Evolutionary conservation across 1,140 invertebrate genomes (phyloP), one percentile per base, ranked within the genome.

Genomic region (Zaprionus ghesquierei): DNA sequence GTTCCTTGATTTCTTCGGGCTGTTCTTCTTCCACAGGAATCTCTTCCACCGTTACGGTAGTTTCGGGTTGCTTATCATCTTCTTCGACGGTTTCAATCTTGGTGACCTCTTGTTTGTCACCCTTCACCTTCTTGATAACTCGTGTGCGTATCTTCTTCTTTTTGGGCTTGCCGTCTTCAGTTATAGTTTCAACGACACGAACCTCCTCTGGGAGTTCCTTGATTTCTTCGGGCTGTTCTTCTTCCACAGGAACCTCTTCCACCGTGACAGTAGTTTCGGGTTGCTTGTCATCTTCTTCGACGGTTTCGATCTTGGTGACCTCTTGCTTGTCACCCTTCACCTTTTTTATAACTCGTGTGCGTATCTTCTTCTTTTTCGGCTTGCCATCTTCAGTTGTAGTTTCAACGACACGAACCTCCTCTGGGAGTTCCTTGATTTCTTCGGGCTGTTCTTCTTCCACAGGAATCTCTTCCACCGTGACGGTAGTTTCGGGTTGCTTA

Each of bases 41-140:
- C 44, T 82, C 79, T 69, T 90, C 79, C 0, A 80, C 25, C 22
- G 68, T 81, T 3, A 90, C 79, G 31, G 78, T 86, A 13, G 81
- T 92, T 60, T 91, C 75, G 29, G 91, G 84, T 51, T 81, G 44
- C 66, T 91, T 80, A 23, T 86, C 91, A 55, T 92, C 84, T 75
- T 93, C 90, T 81, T 92, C 90, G 13, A 92, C 77, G 2, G 91
- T 92, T 13, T 92, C 86, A 51, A 92, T 91, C 56, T 89, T 80
- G 13, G 79, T 92, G 15, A 90, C 76, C 70, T 90, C 79, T 79
- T 92, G 81, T 31, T 86, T 82, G 5, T 74, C 75, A 22, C 84
- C 90, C 23, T 80, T 89, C 33, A 85, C 78, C 66, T 84, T 92
- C 65, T 89, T 80, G 61, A 81, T 86, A 0, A 82, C 70, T 20